Evolutionary conservation across 2,113 vertebrate genomes (phyloP).

Genomic region (Chaetodon auriga): DNA sequence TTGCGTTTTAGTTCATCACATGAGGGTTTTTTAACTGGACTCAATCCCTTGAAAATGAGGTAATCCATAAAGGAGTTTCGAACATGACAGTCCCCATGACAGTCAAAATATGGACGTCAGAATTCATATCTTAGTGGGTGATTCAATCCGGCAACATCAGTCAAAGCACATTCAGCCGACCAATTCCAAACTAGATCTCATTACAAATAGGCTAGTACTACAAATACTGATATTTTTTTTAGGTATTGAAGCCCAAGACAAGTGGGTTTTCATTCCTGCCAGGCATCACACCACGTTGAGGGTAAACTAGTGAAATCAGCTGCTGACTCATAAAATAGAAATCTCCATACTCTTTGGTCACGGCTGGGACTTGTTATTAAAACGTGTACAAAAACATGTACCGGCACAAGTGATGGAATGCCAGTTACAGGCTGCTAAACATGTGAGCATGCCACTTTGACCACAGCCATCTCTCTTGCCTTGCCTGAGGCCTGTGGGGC

Average conservation of each 20-base stretch:
- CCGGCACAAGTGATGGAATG: conserved; percentile 18
- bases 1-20: not conserved
- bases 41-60: conserved; percentile 4
- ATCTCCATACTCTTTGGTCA: not conserved
- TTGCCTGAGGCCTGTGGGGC: conserved; percentile 52
- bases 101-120: not conserved
- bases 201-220: too few species aligned
- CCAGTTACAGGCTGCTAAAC: conserved; percentile 22
- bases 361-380: not conserved
- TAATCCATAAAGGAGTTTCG: not conserved
- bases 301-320: not conserved
- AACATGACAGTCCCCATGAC: not conserved
- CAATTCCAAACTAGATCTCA: not conserved
- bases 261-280: not conserved
- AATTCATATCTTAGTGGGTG: not conserved
- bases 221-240: too few species aligned
- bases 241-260: not conserved
- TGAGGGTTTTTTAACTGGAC: not conserved
- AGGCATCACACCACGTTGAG: not conserved
- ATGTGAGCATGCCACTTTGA: conserved; percentile 45
- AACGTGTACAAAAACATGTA: conserved; percentile 30
- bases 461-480: conserved; percentile 33
- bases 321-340: not conserved
- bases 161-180: not conserved
- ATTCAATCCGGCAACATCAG: not conserved